A percentile compares a stretch with the other conserved stretches of the same genome.
Conservation (phyloP, 2,888 invertebrate species). For the Drosophila heteroneura region DNA sequence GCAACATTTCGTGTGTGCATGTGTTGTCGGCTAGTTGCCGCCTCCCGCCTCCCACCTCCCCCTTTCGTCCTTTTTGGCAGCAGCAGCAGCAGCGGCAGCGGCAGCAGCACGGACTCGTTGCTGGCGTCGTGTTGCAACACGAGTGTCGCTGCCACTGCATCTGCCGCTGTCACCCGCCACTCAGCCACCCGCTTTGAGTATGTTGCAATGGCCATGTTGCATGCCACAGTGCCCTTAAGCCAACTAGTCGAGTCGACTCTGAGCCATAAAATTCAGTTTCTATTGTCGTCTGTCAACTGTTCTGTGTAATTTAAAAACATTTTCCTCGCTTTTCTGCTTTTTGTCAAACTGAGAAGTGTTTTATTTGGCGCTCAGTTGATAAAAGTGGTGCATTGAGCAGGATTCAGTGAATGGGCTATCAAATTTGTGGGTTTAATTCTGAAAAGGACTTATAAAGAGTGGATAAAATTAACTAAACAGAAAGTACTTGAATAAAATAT, state of each 20-base stretch:
- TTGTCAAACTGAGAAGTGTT: constrained; percentile 48
- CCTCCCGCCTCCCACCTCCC: neutral
- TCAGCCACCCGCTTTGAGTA: constrained; percentile 13
- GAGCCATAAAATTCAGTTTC: constrained; percentile 63
- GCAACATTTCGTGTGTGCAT: constrained; percentile 59
- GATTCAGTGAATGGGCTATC: neutral
- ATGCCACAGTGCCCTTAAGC: constrained; percentile 42
- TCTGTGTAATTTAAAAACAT: constrained; percentile 51
- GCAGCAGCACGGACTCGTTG: constrained; percentile 32
- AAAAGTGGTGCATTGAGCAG: constrained; percentile 8
- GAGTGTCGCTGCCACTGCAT: constrained; percentile 15
- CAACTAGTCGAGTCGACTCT: constrained; percentile 23
- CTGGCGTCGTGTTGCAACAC: constrained; percentile 54
- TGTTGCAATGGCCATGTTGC: constrained; percentile 61
- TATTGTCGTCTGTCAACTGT: constrained; percentile 61
- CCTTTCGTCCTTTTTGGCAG: constrained; percentile 32
- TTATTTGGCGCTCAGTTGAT: constrained; percentile 13
- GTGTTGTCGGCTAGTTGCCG: constrained; percentile 14
- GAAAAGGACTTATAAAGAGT: neutral
- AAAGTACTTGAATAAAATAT: neutral
- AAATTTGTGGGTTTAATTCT: neutral
- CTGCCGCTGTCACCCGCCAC: neutral
- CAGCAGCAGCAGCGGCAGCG: constrained; percentile 17
- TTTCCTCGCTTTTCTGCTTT: constrained; percentile 36
- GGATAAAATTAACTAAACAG: neutral